Evolutionary conservation across 2,888 invertebrate species (phyloP).

Genomic region (Cheilosia grossa): DNA sequence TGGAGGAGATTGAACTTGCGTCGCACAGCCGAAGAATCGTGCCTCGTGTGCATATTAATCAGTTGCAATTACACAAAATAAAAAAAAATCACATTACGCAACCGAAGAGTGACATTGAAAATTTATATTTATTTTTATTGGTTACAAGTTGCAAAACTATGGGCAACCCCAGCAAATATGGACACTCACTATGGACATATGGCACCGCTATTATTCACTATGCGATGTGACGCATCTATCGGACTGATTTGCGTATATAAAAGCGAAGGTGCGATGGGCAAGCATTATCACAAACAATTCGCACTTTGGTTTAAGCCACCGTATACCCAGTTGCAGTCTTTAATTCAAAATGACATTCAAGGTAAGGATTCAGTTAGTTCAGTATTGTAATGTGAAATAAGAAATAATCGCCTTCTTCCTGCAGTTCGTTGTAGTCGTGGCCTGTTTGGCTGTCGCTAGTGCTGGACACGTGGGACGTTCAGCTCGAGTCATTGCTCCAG

Average conservation of each 20-base stretch:
- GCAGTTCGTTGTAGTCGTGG: constrained; percentile 54
- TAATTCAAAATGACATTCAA: constrained; percentile 58
- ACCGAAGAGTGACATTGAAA: constrained; percentile 56
- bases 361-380: constrained; percentile 13
- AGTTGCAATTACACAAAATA: constrained; percentile 39
- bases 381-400: neutral
- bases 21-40: constrained; percentile 10
- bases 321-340: constrained; percentile 23
- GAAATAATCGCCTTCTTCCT: neutral
- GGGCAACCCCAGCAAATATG: constrained; percentile 48
- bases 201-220: constrained; percentile 30
- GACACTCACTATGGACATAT: constrained; percentile 28
- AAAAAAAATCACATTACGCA: constrained; percentile 41
- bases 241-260: constrained; percentile 50
- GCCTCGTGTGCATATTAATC: constrained; percentile 21
- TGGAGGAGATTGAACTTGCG: constrained; percentile 49
- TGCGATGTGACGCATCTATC: constrained; percentile 19
- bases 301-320: constrained; percentile 41
- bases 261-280: constrained; percentile 40
- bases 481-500: constrained; percentile 37
- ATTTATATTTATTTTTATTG: constrained; percentile 20
- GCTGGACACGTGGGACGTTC: constrained; percentile 45
- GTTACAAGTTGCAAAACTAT: constrained; percentile 40
- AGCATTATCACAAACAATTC: constrained; percentile 44
- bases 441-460: constrained; percentile 54